Conservation (phyloP, 37 sponge, comb jelly and placozoan species). For the Geodia barretti region DNA sequence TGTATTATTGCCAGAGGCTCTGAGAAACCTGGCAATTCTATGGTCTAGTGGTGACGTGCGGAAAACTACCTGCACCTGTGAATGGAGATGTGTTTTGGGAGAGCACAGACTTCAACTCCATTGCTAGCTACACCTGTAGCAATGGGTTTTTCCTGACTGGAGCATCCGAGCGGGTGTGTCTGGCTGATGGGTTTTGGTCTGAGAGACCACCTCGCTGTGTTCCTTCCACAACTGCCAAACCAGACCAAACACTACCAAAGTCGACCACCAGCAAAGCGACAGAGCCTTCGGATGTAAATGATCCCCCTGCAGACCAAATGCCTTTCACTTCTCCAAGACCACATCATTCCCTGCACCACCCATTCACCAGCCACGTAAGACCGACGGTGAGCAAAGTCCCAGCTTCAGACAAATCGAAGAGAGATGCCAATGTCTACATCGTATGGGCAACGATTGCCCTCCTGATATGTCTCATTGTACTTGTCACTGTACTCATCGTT, state of each 20-base stretch:
- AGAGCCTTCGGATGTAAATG: background rate
- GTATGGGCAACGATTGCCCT: background rate
- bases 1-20: background rate
- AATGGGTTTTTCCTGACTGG: slow-evolving; percentile 25
- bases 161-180: slow-evolving; percentile 8
- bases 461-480: background rate
- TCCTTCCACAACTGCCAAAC: background rate
- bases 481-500: slow-evolving; percentile 8
- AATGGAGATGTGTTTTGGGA: slow-evolving; percentile 9
- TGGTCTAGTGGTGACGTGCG: slow-evolving; percentile 4
- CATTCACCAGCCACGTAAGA: background rate
- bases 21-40: background rate
- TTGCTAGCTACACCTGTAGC: slow-evolving; percentile 33
- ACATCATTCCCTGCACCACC: background rate
- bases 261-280: background rate
- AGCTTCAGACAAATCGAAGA: too few species aligned
- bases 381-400: background rate
- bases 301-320: background rate
- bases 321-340: background rate
- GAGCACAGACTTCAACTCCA: background rate
- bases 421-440: background rate
- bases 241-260: too few species aligned
- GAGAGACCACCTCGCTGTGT: background rate
- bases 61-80: background rate
- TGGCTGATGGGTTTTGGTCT: background rate